A percentile compares a stretch with the other conserved stretches of the same genome.
phyloP scores from a whole-genome alignment of 2,888 invertebrate species.

The Thymelicus lineola region DNA sequence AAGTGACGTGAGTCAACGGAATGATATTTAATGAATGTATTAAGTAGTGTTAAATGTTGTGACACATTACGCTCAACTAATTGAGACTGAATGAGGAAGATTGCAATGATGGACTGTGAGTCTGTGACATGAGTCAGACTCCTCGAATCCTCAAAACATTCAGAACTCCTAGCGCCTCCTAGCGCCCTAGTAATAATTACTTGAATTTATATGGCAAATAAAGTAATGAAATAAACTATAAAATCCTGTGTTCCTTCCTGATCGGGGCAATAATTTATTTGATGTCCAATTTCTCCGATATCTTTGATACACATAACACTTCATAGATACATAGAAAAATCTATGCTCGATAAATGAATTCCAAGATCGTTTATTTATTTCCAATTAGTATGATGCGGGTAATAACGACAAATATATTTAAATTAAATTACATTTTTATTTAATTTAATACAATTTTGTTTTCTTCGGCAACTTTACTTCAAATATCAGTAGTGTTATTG shows the following conservation, averaged over 20 bases:
- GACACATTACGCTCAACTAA: conserved; percentile 29
- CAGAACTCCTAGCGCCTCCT: neutral
- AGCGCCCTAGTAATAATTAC: neutral
- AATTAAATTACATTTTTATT: too few relatives aligned
- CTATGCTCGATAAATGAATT: too few relatives aligned
- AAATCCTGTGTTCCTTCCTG: neutral
- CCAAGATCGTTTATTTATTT: too few relatives aligned
- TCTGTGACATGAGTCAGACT: conserved; percentile 13
- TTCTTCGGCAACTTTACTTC: neutral
- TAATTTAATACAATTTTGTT: too few relatives aligned
- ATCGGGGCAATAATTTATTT: neutral
- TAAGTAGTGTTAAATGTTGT: conserved; percentile 32
- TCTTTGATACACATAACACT: too few relatives aligned
- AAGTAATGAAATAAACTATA: too few relatives aligned
- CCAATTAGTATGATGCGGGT: too few relatives aligned
- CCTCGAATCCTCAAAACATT: conserved; percentile 1
- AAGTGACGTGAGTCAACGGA: conserved; percentile 20
- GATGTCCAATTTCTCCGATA: too few relatives aligned
- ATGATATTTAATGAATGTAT: conserved; percentile 31
- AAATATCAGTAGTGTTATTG: conserved; percentile 4
- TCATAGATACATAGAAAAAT: too few relatives aligned
- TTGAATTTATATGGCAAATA: too few relatives aligned
- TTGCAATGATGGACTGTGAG: neutral
- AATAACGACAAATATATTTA: too few relatives aligned
- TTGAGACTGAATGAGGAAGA: conserved; percentile 29